Percentiles rank a stretch among this genome's conserved stretches.
Conservation (phyloP, 30 jellyfish, hydroid and myxozoan species). For the Phacellophora camtschatica region DNA sequence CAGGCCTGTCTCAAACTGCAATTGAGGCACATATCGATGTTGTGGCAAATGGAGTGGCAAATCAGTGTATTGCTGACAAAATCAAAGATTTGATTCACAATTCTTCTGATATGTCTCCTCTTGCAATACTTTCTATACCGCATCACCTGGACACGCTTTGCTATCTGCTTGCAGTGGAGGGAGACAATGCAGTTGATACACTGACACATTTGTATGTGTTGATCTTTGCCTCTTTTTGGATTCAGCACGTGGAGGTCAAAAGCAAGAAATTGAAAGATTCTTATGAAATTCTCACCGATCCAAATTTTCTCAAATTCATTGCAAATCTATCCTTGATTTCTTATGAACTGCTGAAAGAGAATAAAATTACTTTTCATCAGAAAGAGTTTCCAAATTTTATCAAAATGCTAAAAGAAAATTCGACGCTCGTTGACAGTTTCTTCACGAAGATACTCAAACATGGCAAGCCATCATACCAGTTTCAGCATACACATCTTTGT, state of each 20-base stretch:
- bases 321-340: not conserved
- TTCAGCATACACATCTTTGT: not conserved
- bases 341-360: not conserved
- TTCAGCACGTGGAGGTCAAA: not conserved
- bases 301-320: not conserved
- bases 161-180: not conserved
- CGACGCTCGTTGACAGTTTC: not conserved
- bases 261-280: not conserved
- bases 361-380: not conserved
- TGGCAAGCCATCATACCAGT: not conserved
- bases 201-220: not conserved
- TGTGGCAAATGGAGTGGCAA: not conserved
- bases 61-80: not conserved
- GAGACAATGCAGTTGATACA: not conserved
- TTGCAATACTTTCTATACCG: slow-evolving; percentile 1
- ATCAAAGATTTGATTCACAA: not conserved
- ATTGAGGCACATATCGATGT: not conserved
- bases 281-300: not conserved
- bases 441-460: not conserved
- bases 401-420: not conserved
- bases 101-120: not conserved
- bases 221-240: too few relatives aligned
- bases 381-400: not conserved
- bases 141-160: not conserved
- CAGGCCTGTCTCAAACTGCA: not conserved